Evolutionary conservation across 2,888 invertebrate species (phyloP).

Genomic region (Folsomia candida): DNA sequence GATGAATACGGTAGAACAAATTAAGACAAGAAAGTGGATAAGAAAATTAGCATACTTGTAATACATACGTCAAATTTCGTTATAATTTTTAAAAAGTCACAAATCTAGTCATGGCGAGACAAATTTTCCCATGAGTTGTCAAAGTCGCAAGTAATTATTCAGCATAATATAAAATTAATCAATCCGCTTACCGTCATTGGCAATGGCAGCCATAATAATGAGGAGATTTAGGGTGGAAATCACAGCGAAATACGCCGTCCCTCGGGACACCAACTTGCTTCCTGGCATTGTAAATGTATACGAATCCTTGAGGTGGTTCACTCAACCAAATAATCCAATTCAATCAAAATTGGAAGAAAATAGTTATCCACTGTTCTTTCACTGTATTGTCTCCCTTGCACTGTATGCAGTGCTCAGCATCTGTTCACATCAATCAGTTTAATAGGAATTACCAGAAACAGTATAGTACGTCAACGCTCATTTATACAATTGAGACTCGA

Average conservation of each 20-base stretch:
- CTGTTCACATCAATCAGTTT: too few species aligned
- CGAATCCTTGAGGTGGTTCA: too few species aligned
- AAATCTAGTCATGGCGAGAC: background rate
- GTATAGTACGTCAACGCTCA: too few species aligned
- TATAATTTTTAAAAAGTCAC: too few species aligned
- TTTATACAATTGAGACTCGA: background rate
- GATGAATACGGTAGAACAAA: too few species aligned
- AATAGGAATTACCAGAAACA: background rate
- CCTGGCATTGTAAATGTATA: background rate
- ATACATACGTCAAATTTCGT: too few species aligned
- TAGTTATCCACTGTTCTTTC: background rate
- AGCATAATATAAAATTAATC: background rate
- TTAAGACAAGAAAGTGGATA: too few species aligned
- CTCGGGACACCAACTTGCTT: slow-evolving; percentile 37
- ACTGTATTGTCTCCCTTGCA: background rate
- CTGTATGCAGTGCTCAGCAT: background rate
- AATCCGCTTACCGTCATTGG: slow-evolving; percentile 49
- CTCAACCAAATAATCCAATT: background rate
- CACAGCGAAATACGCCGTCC: slow-evolving; percentile 48
- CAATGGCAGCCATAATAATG: slow-evolving; percentile 50
- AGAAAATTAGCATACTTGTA: too few species aligned
- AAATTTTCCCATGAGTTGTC: too few species aligned
- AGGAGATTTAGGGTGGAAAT: slow-evolving; percentile 51
- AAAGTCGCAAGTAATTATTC: too few species aligned
- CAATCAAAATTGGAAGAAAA: background rate